Base-by-base conservation (phyloP, 35 echinoderm and acorn worm species). In the Strongylocentrotus purpuratus region DNA sequence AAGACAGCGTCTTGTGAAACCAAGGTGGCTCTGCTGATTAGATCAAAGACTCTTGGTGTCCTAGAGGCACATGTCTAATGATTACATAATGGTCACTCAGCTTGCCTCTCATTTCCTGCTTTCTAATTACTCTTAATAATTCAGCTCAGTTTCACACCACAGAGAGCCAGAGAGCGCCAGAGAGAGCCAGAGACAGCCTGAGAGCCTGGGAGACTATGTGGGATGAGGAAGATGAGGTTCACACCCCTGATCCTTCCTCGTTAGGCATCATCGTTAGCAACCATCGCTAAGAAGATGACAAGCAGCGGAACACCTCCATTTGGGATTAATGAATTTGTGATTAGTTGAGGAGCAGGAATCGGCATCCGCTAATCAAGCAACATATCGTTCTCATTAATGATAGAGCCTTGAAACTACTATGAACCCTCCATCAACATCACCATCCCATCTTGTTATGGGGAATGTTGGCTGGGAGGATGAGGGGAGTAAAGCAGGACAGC, bases 111-210 rank as follows among this genome's bases (percentile, higher is more conserved):
- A 89, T 89, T 89, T 89, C 87, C 87, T 89, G 87, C 32, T 89
- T 45, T 89, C 87, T 89, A 89, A 89, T 89, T 89, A 89, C 32
- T 89, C 87, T 89, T 15, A 89, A 89, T 89, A 89, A 89, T 89
- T 89, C 45, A 89, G 32, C 87, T 89, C 2, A 45, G 33, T 46
- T 89, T 46, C 32, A 89, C 87, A 89, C 87, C 87, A 32, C 32
- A 10, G 87, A 9, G 20, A 33, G 65, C 65, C 22, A 22, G 65
- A n/a, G 65, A 78, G 35, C 0, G 65, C 22, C 22, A n/a, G 65
- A n/a, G 65, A 78, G 65, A 78, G n/a, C n/a, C n/a, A n/a, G n/a
- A n/a, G n/a, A n/a, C n/a, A n/a, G n/a, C n/a, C n/a, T n/a, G n/a
- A n/a, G 35, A 41, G 65, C 22, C 22, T 78, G 65, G 8, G 65